Evolutionary conservation across 2,888 invertebrate genomes (phyloP).

Genomic region (Scaptomyza reducta): DNA sequence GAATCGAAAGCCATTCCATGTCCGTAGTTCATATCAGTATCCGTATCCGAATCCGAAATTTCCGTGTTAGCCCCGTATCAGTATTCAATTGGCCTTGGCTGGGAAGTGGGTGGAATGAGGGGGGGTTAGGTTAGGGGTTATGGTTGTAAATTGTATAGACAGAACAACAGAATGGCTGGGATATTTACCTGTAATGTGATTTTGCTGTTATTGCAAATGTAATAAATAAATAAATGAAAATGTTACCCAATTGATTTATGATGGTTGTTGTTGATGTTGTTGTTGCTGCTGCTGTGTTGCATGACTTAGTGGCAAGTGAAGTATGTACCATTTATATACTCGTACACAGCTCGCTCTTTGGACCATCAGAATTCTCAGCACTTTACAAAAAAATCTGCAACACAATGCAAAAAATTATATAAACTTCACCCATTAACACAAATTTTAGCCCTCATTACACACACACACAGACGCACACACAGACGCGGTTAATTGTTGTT

Average conservation of each 20-base stretch:
- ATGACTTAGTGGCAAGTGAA: neutral
- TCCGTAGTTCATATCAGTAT: conserved; percentile 34
- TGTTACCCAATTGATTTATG: conserved; percentile 70
- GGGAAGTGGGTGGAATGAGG: neutral
- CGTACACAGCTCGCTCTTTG: neutral
- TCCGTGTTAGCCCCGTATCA: conserved; percentile 42
- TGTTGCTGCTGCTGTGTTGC: neutral
- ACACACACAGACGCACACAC: neutral
- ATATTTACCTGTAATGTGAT: conserved; percentile 48
- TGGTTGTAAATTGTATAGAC: conserved; percentile 6
- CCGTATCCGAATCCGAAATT: conserved; percentile 41
- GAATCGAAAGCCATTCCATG: conserved; percentile 1
- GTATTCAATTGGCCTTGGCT: conserved; percentile 45
- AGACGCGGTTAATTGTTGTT: neutral
- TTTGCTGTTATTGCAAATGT: conserved; percentile 51
- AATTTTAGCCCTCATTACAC: conserved; percentile 46
- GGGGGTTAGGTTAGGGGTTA: too few relatives aligned
- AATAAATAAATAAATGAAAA: conserved; percentile 71
- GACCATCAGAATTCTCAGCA: conserved; percentile 24
- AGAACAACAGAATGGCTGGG: conserved; percentile 1
- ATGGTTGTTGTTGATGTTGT: conserved; percentile 2
- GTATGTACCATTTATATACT: neutral
- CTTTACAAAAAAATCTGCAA: conserved; percentile 18
- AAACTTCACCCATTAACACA: conserved; percentile 77
- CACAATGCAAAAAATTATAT: conserved; percentile 41